These are phyloP conservation scores for Electrona antarctica DNA, from an alignment of 2,113 vertebrate species.

Conservation along the genomic window DNA sequence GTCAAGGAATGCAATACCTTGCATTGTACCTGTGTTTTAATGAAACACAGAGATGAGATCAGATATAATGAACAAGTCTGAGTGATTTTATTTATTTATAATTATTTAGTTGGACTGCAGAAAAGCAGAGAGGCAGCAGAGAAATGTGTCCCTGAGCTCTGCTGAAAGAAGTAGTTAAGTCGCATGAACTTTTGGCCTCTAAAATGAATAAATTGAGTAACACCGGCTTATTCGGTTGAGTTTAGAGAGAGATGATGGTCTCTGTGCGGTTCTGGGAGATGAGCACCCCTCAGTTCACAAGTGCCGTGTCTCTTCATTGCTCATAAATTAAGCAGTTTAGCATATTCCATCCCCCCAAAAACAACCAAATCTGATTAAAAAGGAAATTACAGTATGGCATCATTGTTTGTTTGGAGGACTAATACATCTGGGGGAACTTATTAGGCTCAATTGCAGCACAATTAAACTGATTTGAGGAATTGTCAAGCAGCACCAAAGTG, in stretches of 20 bases:
- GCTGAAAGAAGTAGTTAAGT: too few relatives aligned
- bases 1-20: constrained; percentile 58
- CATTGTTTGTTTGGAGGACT: constrained; percentile 60
- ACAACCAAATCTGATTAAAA: constrained; percentile 61
- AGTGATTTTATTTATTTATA: background rate
- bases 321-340: constrained; percentile 58
- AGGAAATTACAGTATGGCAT: constrained; percentile 49
- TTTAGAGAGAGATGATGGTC: constrained; percentile 31
- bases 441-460: constrained; percentile 56
- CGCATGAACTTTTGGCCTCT: constrained; percentile 18
- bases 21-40: constrained; percentile 51
- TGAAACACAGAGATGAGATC: constrained; percentile 50
- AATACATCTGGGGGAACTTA: constrained; percentile 50
- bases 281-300: constrained; percentile 20
- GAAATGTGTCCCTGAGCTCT: too few relatives aligned
- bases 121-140: too few relatives aligned
- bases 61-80: constrained; percentile 30
- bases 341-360: constrained; percentile 60
- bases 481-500: constrained; percentile 41
- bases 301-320: constrained; percentile 49
- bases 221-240: constrained; percentile 60
- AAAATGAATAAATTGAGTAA: constrained; percentile 52
- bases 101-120: too few relatives aligned
- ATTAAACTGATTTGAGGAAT: constrained; percentile 56
- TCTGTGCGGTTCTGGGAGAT: constrained; percentile 38